Evolutionary conservation across 1,140 invertebrate species (phyloP).

Genomic region (Pinna nobilis): DNA sequence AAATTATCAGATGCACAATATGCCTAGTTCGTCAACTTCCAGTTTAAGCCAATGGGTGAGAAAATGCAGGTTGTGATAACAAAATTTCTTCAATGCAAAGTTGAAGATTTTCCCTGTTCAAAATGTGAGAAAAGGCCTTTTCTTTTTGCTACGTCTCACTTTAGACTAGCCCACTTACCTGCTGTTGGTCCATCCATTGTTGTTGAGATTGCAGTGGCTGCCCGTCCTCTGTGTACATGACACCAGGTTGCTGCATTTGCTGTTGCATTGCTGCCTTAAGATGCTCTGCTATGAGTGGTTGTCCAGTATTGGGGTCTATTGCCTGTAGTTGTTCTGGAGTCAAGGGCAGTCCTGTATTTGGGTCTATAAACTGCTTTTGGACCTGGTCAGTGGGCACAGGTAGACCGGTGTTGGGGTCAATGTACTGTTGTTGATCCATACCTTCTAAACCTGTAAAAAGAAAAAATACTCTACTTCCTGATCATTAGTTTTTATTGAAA

Average conservation of each 20-base stretch:
- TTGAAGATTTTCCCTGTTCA: no score
- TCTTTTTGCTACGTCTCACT: background rate
- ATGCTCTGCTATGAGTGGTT: no score
- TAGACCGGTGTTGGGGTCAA: slow-evolving; percentile 36
- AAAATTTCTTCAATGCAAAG: no score
- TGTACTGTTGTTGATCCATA: slow-evolving; percentile 23
- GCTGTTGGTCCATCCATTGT: slow-evolving; percentile 5
- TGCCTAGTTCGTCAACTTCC: no score
- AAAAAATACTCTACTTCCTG: background rate
- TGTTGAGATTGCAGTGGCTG: slow-evolving; percentile 20
- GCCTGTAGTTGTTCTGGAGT: slow-evolving; percentile 7
- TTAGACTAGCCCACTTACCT: slow-evolving; percentile 2
- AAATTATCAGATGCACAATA: no score
- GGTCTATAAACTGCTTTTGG: slow-evolving; percentile 22
- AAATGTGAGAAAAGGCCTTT: no score
- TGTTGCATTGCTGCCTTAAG: background rate
- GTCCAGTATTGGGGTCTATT: background rate
- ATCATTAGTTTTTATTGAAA: no score
- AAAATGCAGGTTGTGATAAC: no score
- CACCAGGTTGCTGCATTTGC: slow-evolving; percentile 27
- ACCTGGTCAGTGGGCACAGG: slow-evolving; percentile 11
- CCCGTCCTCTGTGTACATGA: slow-evolving; percentile 22
- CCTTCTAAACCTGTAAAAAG: slow-evolving; percentile 10
- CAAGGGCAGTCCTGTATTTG: slow-evolving; percentile 2
- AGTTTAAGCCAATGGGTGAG: no score